Conservation (phyloP, 2,797 vertebrate species). For the Epinephelus awoara region DNA sequence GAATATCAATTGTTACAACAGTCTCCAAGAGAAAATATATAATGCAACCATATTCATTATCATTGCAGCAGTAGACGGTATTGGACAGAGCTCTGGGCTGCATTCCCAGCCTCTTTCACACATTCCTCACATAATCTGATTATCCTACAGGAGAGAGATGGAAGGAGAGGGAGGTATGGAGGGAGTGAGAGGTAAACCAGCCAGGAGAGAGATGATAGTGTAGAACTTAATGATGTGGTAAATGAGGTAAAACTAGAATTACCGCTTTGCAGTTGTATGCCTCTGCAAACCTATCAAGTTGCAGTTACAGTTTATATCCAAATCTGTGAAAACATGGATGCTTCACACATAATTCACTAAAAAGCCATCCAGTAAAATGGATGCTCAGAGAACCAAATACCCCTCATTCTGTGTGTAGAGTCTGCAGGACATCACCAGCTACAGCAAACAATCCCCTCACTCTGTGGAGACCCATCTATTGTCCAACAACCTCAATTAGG, state of each 20-base stretch:
- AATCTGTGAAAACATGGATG: too few relatives aligned
- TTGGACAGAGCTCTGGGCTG: slow-evolving; percentile 34
- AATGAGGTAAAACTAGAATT: background rate
- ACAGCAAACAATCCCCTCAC: too few relatives aligned
- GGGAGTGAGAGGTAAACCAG: background rate
- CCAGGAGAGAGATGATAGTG: background rate
- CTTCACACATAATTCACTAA: too few relatives aligned
- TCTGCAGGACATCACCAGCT: too few relatives aligned
- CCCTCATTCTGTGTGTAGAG: too few relatives aligned
- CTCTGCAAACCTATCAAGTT: too few relatives aligned
- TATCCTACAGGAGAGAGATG: slow-evolving; percentile 34
- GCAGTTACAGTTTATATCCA: too few relatives aligned
- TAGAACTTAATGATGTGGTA: background rate
- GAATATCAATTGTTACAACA: background rate
- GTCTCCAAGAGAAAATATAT: slow-evolving; percentile 14
- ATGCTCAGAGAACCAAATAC: too few relatives aligned
- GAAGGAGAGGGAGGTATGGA: background rate
- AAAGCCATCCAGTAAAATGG: too few relatives aligned
- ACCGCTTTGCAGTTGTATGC: too few relatives aligned
- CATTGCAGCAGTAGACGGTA: background rate
- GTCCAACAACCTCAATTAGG: too few relatives aligned
- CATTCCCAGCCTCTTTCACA: slow-evolving; percentile 53
- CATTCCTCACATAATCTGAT: slow-evolving; percentile 71
- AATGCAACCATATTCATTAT: slow-evolving; percentile 21
- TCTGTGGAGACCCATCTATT: too few relatives aligned